Evolutionary conservation across 2,888 invertebrate genomes (phyloP).

Genomic region (Acronicta leporina): DNA sequence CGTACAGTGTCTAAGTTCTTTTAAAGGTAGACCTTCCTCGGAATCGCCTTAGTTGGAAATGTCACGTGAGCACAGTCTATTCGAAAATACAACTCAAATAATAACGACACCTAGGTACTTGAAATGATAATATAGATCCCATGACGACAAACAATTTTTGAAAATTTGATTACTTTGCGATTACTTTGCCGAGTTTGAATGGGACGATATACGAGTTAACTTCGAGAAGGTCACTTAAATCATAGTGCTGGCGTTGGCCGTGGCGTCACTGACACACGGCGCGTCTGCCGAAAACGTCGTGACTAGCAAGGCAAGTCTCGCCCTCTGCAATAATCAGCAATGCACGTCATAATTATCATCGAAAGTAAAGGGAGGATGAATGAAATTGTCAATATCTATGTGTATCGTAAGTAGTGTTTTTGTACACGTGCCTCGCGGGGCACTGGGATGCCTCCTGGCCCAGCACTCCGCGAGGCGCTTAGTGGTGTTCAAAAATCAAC

Average conservation of each 20-base stretch:
- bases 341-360: background rate
- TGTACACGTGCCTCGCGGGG: constrained; percentile 66
- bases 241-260: too few species aligned
- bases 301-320: background rate
- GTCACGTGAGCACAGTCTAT: background rate
- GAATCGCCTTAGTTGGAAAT: background rate
- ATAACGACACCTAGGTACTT: too few species aligned
- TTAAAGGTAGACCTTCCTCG: too few species aligned
- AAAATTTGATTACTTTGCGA: too few species aligned
- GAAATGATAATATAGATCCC: too few species aligned
- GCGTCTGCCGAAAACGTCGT: too few species aligned
- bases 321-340: background rate
- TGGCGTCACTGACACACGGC: too few species aligned
- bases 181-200: too few species aligned
- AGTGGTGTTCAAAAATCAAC: constrained; percentile 75
- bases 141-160: too few species aligned
- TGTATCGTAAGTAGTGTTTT: constrained; percentile 78
- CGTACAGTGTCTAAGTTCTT: background rate
- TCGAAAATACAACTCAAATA: too few species aligned
- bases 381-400: constrained; percentile 70
- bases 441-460: constrained; percentile 48
- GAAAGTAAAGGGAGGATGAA: constrained; percentile 66
- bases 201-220: too few species aligned
- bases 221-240: too few species aligned
- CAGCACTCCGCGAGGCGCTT: constrained; percentile 53